phyloP scores from a whole-genome alignment of 1,140 invertebrate species.

The Brachystomella parvula region DNA sequence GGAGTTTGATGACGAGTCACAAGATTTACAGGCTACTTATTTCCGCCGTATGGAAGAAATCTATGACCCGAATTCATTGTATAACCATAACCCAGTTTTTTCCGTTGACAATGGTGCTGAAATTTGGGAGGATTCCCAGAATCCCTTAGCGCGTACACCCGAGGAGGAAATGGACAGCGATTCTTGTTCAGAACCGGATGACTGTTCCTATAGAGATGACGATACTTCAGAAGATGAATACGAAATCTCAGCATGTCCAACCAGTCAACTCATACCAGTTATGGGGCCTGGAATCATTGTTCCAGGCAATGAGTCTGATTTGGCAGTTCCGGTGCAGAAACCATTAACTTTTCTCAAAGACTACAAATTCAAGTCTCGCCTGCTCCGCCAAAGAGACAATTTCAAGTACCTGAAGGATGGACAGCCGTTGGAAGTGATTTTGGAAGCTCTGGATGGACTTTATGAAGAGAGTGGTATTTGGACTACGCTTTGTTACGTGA shows the following conservation, averaged over 20 bases:
- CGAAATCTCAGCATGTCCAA: too few species aligned
- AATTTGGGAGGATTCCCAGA: background rate
- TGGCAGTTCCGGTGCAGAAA: background rate
- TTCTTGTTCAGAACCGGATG: background rate
- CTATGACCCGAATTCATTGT: too few species aligned
- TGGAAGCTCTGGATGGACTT: background rate
- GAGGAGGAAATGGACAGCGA: background rate
- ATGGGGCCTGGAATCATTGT: too few species aligned
- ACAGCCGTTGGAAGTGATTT: background rate
- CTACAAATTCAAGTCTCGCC: background rate
- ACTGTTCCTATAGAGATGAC: background rate
- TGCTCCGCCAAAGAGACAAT: background rate
- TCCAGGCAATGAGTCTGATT: too few species aligned
- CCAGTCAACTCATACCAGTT: too few species aligned
- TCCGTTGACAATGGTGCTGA: background rate
- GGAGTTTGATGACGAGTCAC: background rate
- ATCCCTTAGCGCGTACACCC: too few species aligned
- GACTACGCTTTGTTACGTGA: background rate
- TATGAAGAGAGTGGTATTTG: background rate
- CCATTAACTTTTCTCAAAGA: background rate
- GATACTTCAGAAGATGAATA: conserved; percentile 5
- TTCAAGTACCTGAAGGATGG: background rate
- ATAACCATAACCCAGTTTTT: background rate
- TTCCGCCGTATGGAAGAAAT: background rate
- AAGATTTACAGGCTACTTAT: background rate